Percentiles rank a stretch among this genome's conserved stretches.
Conservation (phyloP, 2,113 vertebrate genomes). For the cattle (Bos taurus) region DNA sequence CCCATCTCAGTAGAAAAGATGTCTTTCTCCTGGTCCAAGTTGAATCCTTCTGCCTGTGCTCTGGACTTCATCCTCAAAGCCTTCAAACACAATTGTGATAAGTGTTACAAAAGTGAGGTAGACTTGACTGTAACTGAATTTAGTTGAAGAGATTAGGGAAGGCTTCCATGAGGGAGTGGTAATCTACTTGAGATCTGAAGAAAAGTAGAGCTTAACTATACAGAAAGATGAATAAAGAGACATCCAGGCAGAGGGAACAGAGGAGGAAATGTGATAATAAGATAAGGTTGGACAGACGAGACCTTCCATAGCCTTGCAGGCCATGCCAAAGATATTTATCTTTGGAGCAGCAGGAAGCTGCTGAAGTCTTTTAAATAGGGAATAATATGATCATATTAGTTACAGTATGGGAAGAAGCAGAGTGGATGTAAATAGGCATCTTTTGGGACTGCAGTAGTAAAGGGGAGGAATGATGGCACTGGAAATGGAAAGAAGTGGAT, state of each 20-base stretch:
- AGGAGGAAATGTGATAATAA: not conserved
- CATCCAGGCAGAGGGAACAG: not conserved
- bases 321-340: not conserved
- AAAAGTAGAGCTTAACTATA: not conserved
- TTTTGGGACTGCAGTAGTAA: not conserved
- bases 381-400: not conserved
- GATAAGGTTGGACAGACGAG: not conserved
- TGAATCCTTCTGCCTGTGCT: not conserved
- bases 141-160: not conserved
- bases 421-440: not conserved
- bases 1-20: not conserved
- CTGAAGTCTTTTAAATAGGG: not conserved
- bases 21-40: not conserved
- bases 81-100: not conserved
- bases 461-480: not conserved
- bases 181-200: slow-evolving; percentile 32
- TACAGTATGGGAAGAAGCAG: not conserved
- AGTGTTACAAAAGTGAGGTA: not conserved
- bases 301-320: not conserved
- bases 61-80: not conserved
- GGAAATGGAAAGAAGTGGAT: not conserved
- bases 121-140: not conserved
- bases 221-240: not conserved
- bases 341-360: not conserved
- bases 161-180: not conserved